phyloP scores from a whole-genome alignment of 2,797 vertebrate species.

The Trichosurus vulpecula region DNA sequence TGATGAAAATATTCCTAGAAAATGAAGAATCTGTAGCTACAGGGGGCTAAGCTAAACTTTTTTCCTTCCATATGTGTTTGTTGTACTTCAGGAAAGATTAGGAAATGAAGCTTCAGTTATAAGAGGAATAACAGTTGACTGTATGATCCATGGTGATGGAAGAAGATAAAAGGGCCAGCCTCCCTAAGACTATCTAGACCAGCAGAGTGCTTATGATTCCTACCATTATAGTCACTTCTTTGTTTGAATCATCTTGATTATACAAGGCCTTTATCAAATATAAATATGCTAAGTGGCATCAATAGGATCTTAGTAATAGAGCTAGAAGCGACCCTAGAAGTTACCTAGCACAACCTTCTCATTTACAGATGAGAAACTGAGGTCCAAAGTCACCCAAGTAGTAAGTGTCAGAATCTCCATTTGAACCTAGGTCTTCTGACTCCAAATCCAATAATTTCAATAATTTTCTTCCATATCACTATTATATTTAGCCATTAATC shows the following conservation, averaged over 20 bases:
- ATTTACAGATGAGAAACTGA: slow-evolving; percentile 4
- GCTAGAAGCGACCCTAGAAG: neutral
- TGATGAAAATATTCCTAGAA: slow-evolving; percentile 72
- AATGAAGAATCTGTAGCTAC: slow-evolving; percentile 65
- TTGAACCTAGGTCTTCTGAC: neutral
- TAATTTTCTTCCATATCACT: neutral
- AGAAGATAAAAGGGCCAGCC: neutral
- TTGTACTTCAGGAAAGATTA: slow-evolving; percentile 55
- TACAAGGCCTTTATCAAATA: slow-evolving; percentile 7
- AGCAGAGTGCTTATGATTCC: slow-evolving; percentile 11
- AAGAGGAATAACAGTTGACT: neutral
- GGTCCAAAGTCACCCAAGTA: neutral
- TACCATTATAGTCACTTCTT: neutral
- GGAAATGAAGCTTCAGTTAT: slow-evolving; percentile 25
- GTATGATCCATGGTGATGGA: slow-evolving; percentile 7
- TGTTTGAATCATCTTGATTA: neutral
- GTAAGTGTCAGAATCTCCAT: neutral
- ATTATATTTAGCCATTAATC: neutral
- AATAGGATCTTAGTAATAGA: neutral
- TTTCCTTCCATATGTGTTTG: slow-evolving; percentile 41
- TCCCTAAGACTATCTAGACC: slow-evolving; percentile 19
- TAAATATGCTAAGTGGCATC: neutral
- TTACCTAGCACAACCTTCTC: neutral
- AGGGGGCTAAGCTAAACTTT: slow-evolving; percentile 51
- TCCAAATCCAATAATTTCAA: neutral